These are phyloP conservation scores for Eulithis prunata DNA, from an alignment of 2,888 invertebrate genomes.

Conservation along the genomic window DNA sequence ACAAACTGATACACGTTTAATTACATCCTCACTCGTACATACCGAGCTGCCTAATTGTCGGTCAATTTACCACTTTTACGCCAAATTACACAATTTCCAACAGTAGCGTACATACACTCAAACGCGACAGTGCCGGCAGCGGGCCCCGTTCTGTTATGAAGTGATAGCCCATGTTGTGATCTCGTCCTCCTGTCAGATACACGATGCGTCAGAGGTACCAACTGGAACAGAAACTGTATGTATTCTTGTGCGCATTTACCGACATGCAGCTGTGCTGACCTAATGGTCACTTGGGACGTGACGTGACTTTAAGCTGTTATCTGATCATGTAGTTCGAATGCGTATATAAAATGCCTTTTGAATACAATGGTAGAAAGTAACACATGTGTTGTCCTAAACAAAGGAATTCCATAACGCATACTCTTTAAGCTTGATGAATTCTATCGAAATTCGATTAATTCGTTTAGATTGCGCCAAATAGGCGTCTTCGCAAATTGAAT, in stretches of 20 bases:
- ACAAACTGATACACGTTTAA: slow-evolving; percentile 81
- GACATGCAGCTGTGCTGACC: slow-evolving; percentile 53
- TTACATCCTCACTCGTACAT: slow-evolving; percentile 69
- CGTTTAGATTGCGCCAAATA: slow-evolving; percentile 3
- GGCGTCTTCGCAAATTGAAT: slow-evolving; percentile 19
- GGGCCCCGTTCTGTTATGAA: slow-evolving; percentile 64
- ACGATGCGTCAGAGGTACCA: slow-evolving; percentile 81
- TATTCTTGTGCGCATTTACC: slow-evolving; percentile 54
- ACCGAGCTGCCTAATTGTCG: slow-evolving; percentile 59
- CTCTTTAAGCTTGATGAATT: slow-evolving; percentile 13
- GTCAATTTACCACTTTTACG: slow-evolving; percentile 69
- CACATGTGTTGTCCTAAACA: slow-evolving; percentile 59
- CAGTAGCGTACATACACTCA: slow-evolving; percentile 15
- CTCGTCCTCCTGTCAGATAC: slow-evolving; percentile 51
- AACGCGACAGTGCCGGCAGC: slow-evolving; percentile 37
- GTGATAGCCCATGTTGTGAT: slow-evolving; percentile 67
- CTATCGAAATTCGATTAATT: slow-evolving; percentile 13
- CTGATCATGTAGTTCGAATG: slow-evolving; percentile 52
- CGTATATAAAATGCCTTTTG: slow-evolving; percentile 57
- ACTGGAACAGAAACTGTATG: slow-evolving; percentile 80
- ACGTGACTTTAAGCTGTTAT: slow-evolving; percentile 50
- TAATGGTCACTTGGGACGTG: slow-evolving; percentile 53
- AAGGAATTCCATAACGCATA: slow-evolving; percentile 61
- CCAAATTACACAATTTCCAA: slow-evolving; percentile 61
- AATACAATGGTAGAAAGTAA: slow-evolving; percentile 73